These are phyloP conservation scores for Plagodis pulveraria DNA, from an alignment of 2,888 invertebrate species.

Conservation along the genomic window DNA sequence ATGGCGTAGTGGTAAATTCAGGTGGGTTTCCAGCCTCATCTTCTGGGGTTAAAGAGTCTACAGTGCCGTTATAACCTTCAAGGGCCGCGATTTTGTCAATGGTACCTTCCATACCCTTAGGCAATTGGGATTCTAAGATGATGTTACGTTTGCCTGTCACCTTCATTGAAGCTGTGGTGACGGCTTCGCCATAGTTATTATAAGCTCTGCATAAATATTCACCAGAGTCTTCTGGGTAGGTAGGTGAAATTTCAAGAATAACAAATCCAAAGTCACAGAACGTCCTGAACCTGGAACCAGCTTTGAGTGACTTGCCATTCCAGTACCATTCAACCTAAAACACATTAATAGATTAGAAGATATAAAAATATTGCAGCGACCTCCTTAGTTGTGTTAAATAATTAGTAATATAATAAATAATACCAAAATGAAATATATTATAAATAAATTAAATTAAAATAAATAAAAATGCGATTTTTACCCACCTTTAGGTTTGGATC, in stretches of 20 bases:
- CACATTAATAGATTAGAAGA: too few species aligned
- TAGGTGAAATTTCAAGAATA: slow-evolving; percentile 98
- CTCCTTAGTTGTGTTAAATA: too few species aligned
- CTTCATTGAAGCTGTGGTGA: slow-evolving; percentile 94
- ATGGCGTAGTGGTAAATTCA: slow-evolving; percentile 94
- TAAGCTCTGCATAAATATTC: slow-evolving; percentile 95
- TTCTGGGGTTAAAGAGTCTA: slow-evolving; percentile 88
- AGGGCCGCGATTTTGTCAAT: slow-evolving; percentile 96
- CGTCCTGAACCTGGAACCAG: slow-evolving; percentile 96
- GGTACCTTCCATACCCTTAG: slow-evolving; percentile 96
- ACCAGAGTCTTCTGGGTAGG: slow-evolving; percentile 98
- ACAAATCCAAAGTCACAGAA: slow-evolving; percentile 99
- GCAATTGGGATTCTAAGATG: slow-evolving; percentile 95
- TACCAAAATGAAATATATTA: too few species aligned
- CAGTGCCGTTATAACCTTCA: slow-evolving; percentile 92
- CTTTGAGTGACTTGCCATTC: slow-evolving; percentile 95
- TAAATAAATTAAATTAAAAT: too few species aligned
- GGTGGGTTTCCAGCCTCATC: slow-evolving; percentile 95
- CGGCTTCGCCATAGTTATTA: slow-evolving; percentile 96
- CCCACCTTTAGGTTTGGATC: slow-evolving; percentile 93
- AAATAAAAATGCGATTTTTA: not conserved
- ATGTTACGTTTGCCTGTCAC: slow-evolving; percentile 96
- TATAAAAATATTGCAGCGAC: too few species aligned
- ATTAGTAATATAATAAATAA: too few species aligned
- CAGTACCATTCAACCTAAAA: slow-evolving; percentile 95